Conservation (phyloP, 2,797 vertebrate genomes). For the Australoheros facetus region DNA sequence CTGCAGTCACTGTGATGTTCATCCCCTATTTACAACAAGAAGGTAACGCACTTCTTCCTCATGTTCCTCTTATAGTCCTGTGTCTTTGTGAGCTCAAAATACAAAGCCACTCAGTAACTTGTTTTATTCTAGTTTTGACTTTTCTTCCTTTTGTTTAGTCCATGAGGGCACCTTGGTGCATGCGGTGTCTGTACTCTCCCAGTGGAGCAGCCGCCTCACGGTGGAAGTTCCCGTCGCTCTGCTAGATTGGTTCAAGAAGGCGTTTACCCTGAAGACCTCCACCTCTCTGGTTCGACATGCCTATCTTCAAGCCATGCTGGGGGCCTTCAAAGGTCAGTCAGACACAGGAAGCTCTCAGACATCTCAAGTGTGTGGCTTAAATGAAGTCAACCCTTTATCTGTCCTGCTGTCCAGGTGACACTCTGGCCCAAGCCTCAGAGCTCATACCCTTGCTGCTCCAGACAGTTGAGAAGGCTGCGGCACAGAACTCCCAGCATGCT, state of each 20-base stretch:
- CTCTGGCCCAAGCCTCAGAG: slow-evolving; percentile 86
- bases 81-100: not conserved
- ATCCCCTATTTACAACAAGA: slow-evolving; percentile 97
- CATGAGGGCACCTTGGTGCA: slow-evolving; percentile 95
- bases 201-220: slow-evolving; percentile 90
- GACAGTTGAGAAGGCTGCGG: slow-evolving; percentile 91
- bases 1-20: slow-evolving; percentile 88
- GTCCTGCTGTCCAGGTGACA: slow-evolving; percentile 84
- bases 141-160: slow-evolving; percentile 74
- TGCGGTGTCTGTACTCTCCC: slow-evolving; percentile 89
- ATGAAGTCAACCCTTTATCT: not conserved
- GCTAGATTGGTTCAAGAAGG: slow-evolving; percentile 94
- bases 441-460: slow-evolving; percentile 89
- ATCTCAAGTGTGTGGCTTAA: not conserved
- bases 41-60: slow-evolving; percentile 76
- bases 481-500: slow-evolving; percentile 91
- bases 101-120: not conserved
- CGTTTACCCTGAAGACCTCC: slow-evolving; percentile 93
- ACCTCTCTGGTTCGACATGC: slow-evolving; percentile 92
- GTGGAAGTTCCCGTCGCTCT: slow-evolving; percentile 88
- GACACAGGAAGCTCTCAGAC: accelerated
- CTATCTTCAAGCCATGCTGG: slow-evolving; percentile 95
- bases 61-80: not conserved
- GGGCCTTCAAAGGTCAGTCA: slow-evolving; percentile 90
- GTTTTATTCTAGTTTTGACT: not conserved